Conservation (phyloP, 2,113 vertebrate species). For the Prunella himalayana region DNA sequence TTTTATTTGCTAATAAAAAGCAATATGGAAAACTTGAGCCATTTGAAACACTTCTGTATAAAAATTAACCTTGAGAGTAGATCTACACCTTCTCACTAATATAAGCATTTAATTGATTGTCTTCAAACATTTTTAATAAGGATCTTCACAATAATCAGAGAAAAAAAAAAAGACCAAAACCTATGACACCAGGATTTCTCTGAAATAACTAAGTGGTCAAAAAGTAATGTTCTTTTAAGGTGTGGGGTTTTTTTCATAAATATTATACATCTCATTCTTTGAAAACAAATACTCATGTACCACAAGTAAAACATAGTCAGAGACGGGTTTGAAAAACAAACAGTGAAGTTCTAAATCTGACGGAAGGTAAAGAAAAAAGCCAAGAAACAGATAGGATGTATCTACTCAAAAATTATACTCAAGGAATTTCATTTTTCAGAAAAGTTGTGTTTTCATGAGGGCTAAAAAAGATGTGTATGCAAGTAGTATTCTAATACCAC, state of each 20-base stretch:
- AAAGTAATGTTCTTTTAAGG: not conserved
- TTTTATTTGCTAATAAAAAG: conserved; percentile 34
- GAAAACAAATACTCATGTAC: not conserved
- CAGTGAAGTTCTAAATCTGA: not conserved
- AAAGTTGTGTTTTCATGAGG: not conserved
- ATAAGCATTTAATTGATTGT: not conserved
- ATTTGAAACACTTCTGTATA: not conserved
- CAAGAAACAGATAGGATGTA: not conserved
- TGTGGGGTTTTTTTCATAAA: not conserved
- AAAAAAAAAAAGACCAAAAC: too few relatives aligned
- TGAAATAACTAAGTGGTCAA: not conserved
- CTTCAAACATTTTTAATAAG: not conserved
- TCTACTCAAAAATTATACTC: not conserved
- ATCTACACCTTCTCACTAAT: not conserved
- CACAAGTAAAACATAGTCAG: not conserved
- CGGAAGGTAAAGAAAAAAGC: not conserved
- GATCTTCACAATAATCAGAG: not conserved
- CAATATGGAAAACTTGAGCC: not conserved
- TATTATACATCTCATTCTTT: not conserved
- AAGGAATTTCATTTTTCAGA: not conserved
- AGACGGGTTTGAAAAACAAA: not conserved
- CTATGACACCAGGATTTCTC: not conserved
- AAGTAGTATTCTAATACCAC: not conserved
- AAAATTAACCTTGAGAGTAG: not conserved
- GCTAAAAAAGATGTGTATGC: not conserved